Evolutionary conservation across 2,888 invertebrate genomes (phyloP), one percentile per base, ranked within the genome.

Genomic region (Yponomeuta plumbellus): DNA sequence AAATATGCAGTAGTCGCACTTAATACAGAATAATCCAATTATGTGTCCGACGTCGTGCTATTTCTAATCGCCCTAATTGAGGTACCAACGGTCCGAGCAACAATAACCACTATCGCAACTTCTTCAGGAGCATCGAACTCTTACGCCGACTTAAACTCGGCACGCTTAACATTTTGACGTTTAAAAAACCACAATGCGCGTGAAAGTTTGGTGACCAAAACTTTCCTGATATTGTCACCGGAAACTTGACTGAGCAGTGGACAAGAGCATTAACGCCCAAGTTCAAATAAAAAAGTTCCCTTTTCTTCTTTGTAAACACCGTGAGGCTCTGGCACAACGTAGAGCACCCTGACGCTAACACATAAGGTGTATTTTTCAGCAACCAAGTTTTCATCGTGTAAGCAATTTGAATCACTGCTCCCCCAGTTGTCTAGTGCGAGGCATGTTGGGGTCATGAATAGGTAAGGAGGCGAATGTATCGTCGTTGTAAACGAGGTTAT

Each of bases 1-100:
- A 57, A 61, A 61, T 1, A 76, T 74, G 74, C 74, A 70, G 68
- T 71, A 71, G 69, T 74, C 71, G 70, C 70, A 70, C 77, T 79
- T 80, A 72, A 76, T 74, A 71, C 72, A 73, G 74, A 67, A 67
- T 80, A 83, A 83, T 84, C 80, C 79, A 83, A 82, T 83, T 81
- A 80, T 71, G 75, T 72, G 71, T 73, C 73, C 72, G 34, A 34
- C 34, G 71, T 73, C 75, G 73, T 77, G 74, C 76, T 77, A 79
- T 78, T 82, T 80, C 79, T 81, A 84, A 84, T 82, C 80, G 75
- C 72, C 72, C 75, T 84, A 84, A 84, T 81, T 83, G 80, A 76
- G 76, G 73, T 77, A 80, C 44, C 17, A 17, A 52, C 80, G 58
- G 78, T 76, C 77, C 76, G 71, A 74, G 69, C 74, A 78, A 75